A percentile compares a stretch with the other conserved stretches of the same genome.
Evolutionary conservation across 2,113 vertebrate genomes (phyloP).

Genomic region (Dasyornis broadbenti): DNA sequence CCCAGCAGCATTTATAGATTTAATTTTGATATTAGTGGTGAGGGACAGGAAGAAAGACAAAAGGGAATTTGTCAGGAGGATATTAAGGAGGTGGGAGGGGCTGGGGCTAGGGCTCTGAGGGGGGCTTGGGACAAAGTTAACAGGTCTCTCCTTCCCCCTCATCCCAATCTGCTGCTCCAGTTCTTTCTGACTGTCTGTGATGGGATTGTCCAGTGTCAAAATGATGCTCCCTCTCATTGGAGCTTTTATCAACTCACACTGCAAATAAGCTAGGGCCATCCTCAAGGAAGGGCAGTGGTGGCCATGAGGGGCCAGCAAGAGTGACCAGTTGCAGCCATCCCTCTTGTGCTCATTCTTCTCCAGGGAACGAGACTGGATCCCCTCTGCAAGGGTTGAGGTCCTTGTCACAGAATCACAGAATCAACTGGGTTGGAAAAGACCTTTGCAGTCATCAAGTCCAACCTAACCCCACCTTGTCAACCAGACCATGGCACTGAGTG

Average conservation of each 20-base stretch:
- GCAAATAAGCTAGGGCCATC: not conserved
- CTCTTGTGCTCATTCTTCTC: not conserved
- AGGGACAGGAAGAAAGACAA: not conserved
- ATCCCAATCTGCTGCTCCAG: not conserved
- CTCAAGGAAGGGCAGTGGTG: not conserved
- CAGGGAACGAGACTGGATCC: not conserved
- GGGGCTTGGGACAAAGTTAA: not conserved
- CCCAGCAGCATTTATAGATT: not conserved
- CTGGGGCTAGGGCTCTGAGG: not conserved
- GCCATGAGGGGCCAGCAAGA: not conserved
- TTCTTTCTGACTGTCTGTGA: not conserved
- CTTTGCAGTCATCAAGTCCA: not conserved
- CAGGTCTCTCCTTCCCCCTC: not conserved
- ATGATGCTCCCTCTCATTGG: not conserved
- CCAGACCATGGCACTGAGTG: not conserved
- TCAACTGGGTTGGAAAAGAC: not conserved
- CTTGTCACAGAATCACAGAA: not conserved
- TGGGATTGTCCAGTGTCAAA: not conserved
- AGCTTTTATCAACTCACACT: not conserved
- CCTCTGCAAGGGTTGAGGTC: rapidly evolving
- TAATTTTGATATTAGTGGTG: not conserved
- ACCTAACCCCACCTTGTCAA: not conserved
- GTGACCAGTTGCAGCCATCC: rapidly evolving
- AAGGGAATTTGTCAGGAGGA: not conserved
- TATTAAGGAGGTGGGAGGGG: not conserved